Conservation (phyloP, 2,888 invertebrate genomes). For the Spodoptera littoralis region DNA sequence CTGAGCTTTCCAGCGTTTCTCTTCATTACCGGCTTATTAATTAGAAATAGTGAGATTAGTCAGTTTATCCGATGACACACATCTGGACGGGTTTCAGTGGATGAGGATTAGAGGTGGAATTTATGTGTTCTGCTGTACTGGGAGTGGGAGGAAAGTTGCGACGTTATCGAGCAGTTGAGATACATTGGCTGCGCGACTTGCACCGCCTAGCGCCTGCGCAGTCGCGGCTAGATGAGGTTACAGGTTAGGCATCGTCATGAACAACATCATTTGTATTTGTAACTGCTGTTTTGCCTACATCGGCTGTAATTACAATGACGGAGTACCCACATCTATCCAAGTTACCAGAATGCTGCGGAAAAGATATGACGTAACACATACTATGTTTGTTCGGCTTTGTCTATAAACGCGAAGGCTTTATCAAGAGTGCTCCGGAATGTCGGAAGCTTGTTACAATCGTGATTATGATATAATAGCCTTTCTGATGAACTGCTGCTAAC, state of each 20-base stretch:
- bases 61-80: conserved; percentile 50
- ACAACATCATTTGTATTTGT: not conserved
- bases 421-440: conserved; percentile 2
- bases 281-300: not conserved
- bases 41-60: conserved; percentile 45
- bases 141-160: conserved; percentile 2
- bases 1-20: conserved; percentile 48
- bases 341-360: not conserved
- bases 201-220: too few species aligned
- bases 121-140: conserved; percentile 1
- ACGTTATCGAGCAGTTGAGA: conserved; percentile 1
- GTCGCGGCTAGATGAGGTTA: not conserved
- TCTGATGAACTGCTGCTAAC: conserved; percentile 18
- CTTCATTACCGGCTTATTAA: conserved; percentile 53
- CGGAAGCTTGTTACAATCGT: conserved; percentile 25
- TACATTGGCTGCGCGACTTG: conserved; percentile 2
- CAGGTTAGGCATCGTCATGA: conserved; percentile 1
- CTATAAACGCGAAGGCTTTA: not conserved
- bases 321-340: not conserved
- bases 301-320: not conserved
- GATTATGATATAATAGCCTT: conserved; percentile 32
- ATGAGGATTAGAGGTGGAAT: conserved; percentile 1
- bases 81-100: conserved; percentile 45
- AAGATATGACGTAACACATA: not conserved
- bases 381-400: not conserved